Evolutionary conservation across 92 coral and sea anemone species (phyloP).

Genomic region (Umimayanthus chanpuru): DNA sequence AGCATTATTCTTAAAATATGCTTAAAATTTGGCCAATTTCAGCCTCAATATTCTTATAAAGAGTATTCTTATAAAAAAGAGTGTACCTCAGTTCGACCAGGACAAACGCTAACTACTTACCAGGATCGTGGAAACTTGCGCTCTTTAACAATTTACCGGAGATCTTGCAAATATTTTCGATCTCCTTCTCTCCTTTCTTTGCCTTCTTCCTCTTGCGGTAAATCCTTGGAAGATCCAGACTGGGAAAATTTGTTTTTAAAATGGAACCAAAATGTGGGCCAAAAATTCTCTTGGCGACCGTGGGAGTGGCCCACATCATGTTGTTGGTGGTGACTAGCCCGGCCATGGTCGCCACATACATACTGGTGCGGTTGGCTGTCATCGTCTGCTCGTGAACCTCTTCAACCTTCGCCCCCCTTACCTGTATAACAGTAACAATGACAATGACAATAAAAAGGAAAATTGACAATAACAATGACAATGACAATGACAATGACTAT

Average conservation of each 20-base stretch:
- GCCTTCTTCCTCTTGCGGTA: conserved; percentile 70
- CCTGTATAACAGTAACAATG: conserved; percentile 40
- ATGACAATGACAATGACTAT: no score
- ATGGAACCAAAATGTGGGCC: conserved; percentile 90
- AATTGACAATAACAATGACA: no score
- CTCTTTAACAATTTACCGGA: conserved; percentile 76
- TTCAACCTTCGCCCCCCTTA: conserved; percentile 84
- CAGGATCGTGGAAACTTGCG: conserved; percentile 86
- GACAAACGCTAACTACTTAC: conserved; percentile 42
- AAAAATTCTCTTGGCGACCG: conserved; percentile 83
- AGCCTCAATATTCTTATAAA: no score
- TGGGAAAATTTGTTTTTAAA: conserved; percentile 75
- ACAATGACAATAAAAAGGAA: no score
- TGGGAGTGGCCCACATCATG: conserved; percentile 74
- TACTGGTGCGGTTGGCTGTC: conserved; percentile 65
- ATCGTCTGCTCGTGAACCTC: conserved; percentile 63
- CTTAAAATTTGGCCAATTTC: no score
- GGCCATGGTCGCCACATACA: conserved; percentile 81
- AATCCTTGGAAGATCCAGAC: conserved; percentile 73
- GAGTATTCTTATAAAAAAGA: no score
- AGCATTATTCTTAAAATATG: no score
- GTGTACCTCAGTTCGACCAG: no score
- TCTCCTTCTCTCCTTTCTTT: conserved; percentile 52
- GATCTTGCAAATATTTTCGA: conserved; percentile 56
- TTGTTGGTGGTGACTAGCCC: conserved; percentile 82